phyloP scores from a whole-genome alignment of 2,797 vertebrate genomes.

The Thunnus albacares region DNA sequence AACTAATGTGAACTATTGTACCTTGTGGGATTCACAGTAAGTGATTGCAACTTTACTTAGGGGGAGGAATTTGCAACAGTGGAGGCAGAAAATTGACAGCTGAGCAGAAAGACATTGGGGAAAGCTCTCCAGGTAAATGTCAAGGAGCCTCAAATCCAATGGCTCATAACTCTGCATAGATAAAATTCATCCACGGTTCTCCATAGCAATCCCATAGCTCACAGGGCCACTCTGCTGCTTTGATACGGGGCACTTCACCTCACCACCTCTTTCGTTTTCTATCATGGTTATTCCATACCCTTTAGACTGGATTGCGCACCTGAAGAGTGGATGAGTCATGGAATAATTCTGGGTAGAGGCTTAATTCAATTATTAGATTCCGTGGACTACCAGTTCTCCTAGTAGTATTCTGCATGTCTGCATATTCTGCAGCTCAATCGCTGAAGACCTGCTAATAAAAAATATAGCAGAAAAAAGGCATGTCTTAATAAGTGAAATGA shows the following conservation, averaged over 20 bases:
- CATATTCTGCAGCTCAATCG: constrained; percentile 2
- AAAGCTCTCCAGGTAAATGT: constrained; percentile 70
- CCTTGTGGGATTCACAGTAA: constrained; percentile 17
- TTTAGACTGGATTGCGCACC: constrained; percentile 49
- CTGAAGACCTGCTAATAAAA: constrained; percentile 32
- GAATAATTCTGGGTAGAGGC: constrained; percentile 57
- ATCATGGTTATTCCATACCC: constrained; percentile 43
- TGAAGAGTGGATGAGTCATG: constrained; percentile 55
- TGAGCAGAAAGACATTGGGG: constrained; percentile 28
- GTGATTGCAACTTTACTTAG: constrained; percentile 4
- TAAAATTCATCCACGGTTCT: constrained; percentile 55
- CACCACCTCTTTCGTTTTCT: constrained; percentile 29
- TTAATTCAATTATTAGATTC: constrained; percentile 53
- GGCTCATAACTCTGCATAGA: constrained; percentile 57
- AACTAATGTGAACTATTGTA: constrained; percentile 19
- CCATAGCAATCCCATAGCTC: constrained; percentile 33
- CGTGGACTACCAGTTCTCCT: constrained; percentile 31
- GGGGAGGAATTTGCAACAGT: constrained; percentile 7
- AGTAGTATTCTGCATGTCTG: constrained; percentile 49
- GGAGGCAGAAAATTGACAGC: constrained; percentile 40
- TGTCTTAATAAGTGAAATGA: background rate
- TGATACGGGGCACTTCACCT: constrained; percentile 54
- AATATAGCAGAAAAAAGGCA: constrained; percentile 5
- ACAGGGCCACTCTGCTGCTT: constrained; percentile 30
- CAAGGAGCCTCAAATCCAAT: constrained; percentile 68